A percentile compares a stretch with the other conserved stretches of the same genome.
These are phyloP conservation scores for Hippasteria phrygiana DNA, from an alignment of 53 echinoderm and acorn worm genomes.

Conservation along the genomic window DNA sequence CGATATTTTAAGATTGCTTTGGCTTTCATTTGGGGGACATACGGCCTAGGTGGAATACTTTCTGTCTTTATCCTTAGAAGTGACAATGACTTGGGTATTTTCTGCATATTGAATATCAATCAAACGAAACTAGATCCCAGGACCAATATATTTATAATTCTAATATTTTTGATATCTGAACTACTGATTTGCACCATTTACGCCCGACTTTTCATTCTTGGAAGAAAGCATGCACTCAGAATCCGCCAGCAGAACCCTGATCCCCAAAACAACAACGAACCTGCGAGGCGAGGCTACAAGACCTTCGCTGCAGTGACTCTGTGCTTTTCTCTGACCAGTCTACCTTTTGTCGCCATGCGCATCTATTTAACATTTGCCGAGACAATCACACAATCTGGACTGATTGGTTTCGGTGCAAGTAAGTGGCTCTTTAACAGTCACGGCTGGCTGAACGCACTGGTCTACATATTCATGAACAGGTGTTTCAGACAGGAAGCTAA, in stretches of 20 bases:
- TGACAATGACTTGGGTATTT: not conserved
- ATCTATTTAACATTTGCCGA: not conserved
- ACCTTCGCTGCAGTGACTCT: slow-evolving; percentile 1
- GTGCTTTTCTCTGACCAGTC: not conserved
- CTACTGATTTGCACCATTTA: not conserved
- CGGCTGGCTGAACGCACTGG: slow-evolving; percentile 20
- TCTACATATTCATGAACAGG: slow-evolving; percentile 25
- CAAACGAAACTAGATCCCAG: no score
- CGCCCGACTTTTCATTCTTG: not conserved
- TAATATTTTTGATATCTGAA: not conserved
- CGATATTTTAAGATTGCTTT: not conserved
- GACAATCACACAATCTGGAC: not conserved
- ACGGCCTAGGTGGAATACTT: not conserved
- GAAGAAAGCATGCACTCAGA: not conserved
- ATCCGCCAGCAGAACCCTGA: slow-evolving; percentile 4
- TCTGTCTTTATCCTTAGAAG: not conserved
- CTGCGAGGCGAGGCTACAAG: not conserved
- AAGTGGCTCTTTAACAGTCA: not conserved
- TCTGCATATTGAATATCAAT: not conserved
- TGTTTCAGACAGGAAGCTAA: slow-evolving; percentile 1
- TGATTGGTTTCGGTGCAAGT: not conserved
- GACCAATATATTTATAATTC: not conserved
- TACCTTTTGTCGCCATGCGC: not conserved
- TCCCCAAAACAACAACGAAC: not conserved
- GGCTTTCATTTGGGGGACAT: not conserved